Base-by-base conservation (phyloP, 2,797 vertebrate species). In the Manis crassicaudata region DNA sequence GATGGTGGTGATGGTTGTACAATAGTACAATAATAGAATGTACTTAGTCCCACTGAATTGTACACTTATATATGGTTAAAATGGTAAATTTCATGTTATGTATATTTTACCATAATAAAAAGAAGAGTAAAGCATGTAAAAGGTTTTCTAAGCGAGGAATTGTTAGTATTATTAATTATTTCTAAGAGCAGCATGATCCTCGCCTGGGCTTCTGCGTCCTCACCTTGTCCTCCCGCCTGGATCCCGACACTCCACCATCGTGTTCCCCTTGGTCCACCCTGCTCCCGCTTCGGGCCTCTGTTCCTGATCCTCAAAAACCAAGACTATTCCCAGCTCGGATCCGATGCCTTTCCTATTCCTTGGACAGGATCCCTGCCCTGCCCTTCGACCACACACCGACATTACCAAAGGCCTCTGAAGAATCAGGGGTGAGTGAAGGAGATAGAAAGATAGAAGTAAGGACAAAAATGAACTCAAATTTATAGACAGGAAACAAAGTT, bases 371-470 rank as follows among this genome's bases (percentile, higher is more conserved):
- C 18, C 63, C 13, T 6, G n/a, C 6, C 14, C 16, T 14, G 1
- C 13, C 7, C 0, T 9, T 14, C 5, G 0, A 0, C 54, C 40
- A 2, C 5, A 54, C 11, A 6, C n/a, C 6, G 3, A 7, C 11
- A 8, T 17, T 7, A 10, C 0, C 5, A 10, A 77, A n/a, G 37
- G 13, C 12, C 79, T 37, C 11, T 11, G 11, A 27, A 37, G 4
- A 81, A 37, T 25, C 7, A 7, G 40, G 13, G 29, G 17, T 7
- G 7, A 35, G 43, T 58, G 11, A 40, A 1, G 12, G 54, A 11
- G 6, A 18, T 0, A 23, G 21, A 23, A 43, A 50, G 14, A 58
- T 54, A 27, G n/a, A 40, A 50, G 54, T 14, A 5, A n/a, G 50
- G 40, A 23, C 27, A 32, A 23, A 5, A 12, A 5, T 0, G 27